Base-by-base conservation (phyloP, 2,113 vertebrate species). In the Plotosus lineatus region DNA sequence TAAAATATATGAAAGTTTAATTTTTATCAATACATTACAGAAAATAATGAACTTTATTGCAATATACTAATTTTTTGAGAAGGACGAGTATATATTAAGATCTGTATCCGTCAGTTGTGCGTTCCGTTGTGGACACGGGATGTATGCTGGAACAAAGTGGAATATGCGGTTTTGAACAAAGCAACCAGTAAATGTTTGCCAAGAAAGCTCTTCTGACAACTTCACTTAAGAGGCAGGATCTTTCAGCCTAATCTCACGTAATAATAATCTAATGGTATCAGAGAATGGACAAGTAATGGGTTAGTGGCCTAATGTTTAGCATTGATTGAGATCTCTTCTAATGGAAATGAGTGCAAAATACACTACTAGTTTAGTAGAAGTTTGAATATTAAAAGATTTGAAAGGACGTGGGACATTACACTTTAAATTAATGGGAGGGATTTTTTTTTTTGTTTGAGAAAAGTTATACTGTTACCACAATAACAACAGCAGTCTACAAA, bases 211-310 rank as follows among this genome's bases (percentile, higher is more conserved):
- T 77, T 77, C 74, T 71, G 77, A 69, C 61, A 73, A 46, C 78
- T 80, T 80, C 73, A 82, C 78, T 79, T 75, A 58, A 78, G 55
- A 81, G 74, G 74, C 65, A 55, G 53, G 68, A 82, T 87, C 72
- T 86, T 85, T 80, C 80, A 84, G 66, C 68, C 50, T 50, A 63
- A 76, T 83, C 55, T 75, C 53, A 36, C 51, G 46, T 71, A 63
- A 80, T 71, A 63, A 80, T 51, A 60, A 65, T 84, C 44, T 81
- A 80, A 84, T 81, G 63, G 19, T 73, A 82, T 82, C 75, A 80
- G 48, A 48, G 66, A 81, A 79, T 69, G 69, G 79, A 84, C 65
- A 80, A 77, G 83, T 55, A 84, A 82, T 82, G 77, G 82, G 40
- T 80, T 75, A 80, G 80, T 82, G 72, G 73, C 68, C 74, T 72